Conservation (phyloP, 35 echinoderm and acorn worm species). For the Lytechinus variegatus region DNA sequence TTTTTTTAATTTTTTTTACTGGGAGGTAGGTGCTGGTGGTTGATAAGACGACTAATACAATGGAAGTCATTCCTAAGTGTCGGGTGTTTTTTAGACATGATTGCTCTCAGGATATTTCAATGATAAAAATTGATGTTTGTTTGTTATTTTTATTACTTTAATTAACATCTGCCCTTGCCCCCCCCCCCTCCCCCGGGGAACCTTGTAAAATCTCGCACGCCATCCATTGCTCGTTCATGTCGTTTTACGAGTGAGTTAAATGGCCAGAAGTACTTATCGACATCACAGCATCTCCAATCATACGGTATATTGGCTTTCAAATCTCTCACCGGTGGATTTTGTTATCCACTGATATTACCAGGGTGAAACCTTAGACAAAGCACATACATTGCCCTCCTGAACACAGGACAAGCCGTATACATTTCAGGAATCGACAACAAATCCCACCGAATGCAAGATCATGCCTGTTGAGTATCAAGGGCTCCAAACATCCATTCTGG, state of each 20-base stretch:
- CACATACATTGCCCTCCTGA: background rate
- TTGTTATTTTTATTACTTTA: too few relatives aligned
- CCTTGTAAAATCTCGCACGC: background rate
- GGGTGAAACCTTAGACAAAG: background rate
- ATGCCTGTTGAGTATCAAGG: background rate
- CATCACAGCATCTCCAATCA: background rate
- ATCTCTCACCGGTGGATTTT: background rate
- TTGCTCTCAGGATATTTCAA: too few relatives aligned
- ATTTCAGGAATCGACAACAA: background rate
- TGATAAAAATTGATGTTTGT: too few relatives aligned
- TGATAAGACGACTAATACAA: too few relatives aligned
- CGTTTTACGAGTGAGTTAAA: background rate
- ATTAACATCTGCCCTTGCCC: too few relatives aligned
- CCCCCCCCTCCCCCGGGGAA: too few relatives aligned
- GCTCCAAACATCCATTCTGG: background rate
- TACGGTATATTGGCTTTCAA: background rate
- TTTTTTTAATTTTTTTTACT: background rate
- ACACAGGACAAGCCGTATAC: background rate
- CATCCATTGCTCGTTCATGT: background rate
- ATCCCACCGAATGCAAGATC: background rate
- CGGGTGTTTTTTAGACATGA: too few relatives aligned
- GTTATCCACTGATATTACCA: background rate
- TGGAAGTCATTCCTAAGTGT: too few relatives aligned
- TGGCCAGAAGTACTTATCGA: background rate
- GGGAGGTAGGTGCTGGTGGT: too few relatives aligned